These are phyloP conservation scores for Meteorus cinctellus DNA, from an alignment of 2,888 invertebrate genomes.

Conservation along the genomic window DNA sequence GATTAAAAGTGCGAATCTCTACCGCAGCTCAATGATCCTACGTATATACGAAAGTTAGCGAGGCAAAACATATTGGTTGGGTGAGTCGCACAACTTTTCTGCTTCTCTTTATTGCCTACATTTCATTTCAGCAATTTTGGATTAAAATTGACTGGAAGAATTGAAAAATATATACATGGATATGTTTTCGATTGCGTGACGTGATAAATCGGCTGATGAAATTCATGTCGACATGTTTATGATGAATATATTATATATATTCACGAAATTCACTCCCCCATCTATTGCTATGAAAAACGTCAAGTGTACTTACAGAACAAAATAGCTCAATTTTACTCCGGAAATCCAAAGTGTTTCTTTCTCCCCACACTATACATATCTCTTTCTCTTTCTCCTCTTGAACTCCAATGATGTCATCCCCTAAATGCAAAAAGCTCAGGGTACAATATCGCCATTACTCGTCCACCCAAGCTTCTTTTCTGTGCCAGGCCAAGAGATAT, in stretches of 20 bases:
- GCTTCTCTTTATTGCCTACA: neutral
- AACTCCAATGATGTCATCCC: conserved; percentile 24
- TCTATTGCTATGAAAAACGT: neutral
- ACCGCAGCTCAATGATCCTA: conserved; percentile 8
- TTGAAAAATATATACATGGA: neutral
- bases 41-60: neutral
- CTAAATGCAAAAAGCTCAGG: conserved; percentile 39
- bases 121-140: neutral
- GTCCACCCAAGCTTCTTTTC: conserved; percentile 29
- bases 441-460: conserved; percentile 43
- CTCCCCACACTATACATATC: neutral
- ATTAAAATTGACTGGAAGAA: neutral
- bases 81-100: neutral
- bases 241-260: conserved; percentile 1
- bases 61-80: neutral
- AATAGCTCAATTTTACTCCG: conserved; percentile 24
- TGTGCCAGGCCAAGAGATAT: conserved; percentile 24
- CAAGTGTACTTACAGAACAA: conserved; percentile 6
- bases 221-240: neutral
- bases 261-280: neutral
- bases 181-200: neutral
- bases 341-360: conserved; percentile 31
- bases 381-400: neutral
- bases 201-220: neutral
- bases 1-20: conserved; percentile 29